Evolutionary conservation across 2,113 vertebrate species (phyloP).

Genomic region (Malaclemys terrapin): DNA sequence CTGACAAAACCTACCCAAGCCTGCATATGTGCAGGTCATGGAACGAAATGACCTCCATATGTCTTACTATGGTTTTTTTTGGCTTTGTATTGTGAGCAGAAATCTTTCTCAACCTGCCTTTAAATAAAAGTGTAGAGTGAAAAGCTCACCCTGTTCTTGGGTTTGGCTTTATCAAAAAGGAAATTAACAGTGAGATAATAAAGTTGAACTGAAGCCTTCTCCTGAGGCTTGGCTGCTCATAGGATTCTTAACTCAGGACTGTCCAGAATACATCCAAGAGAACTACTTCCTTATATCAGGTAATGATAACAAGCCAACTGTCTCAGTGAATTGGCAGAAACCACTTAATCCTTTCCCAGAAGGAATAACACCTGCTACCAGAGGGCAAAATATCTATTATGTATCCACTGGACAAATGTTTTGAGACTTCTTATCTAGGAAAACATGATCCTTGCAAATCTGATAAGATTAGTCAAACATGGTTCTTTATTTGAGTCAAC

Average conservation of each 20-base stretch:
- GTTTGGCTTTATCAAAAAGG: background rate
- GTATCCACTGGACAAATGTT: background rate
- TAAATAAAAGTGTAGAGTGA: background rate
- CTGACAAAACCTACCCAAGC: too few relatives aligned
- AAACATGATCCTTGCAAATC: background rate
- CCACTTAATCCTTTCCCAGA: background rate
- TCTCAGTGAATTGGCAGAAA: background rate
- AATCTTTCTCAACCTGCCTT: background rate
- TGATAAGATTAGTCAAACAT: background rate
- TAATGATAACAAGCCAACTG: accelerated
- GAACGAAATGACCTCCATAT: background rate
- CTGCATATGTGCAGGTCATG: too few relatives aligned
- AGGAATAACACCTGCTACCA: background rate
- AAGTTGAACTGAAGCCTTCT: background rate
- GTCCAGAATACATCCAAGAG: background rate
- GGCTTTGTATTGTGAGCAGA: background rate
- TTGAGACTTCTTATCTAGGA: background rate
- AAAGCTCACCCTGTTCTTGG: background rate
- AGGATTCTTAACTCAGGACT: background rate
- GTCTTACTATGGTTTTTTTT: accelerated
- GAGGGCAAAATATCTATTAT: background rate
- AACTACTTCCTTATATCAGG: background rate
- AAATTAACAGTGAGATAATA: background rate
- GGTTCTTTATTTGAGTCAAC: background rate
- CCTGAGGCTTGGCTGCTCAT: background rate